Percentiles rank a stretch among this genome's conserved stretches.
These are phyloP conservation scores for Cavia porcellus DNA, from an alignment of 2,113 vertebrate species.

Conservation along the genomic window DNA sequence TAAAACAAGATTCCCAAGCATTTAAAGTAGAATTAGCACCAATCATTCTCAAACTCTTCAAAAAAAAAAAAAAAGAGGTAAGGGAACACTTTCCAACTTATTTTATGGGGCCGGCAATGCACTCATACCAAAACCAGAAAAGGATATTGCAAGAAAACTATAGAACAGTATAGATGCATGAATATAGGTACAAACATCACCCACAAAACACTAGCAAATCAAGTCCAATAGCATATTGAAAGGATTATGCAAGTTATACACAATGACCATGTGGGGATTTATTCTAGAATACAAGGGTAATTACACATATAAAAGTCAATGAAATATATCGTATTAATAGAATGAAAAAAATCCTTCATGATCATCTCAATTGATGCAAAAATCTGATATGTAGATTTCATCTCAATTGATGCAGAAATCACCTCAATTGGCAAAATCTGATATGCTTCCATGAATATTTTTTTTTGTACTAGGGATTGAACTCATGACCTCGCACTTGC, in stretches of 20 bases:
- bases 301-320: background rate
- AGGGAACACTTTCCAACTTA: background rate
- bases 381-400: background rate
- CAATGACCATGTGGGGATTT: background rate
- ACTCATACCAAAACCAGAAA: background rate
- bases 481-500: no score
- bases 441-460: background rate
- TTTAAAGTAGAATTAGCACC: background rate
- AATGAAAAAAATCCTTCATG: background rate
- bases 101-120: background rate
- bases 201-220: background rate
- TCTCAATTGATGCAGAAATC: background rate
- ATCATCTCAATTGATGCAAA: background rate
- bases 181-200: background rate
- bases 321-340: background rate
- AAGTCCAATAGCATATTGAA: background rate
- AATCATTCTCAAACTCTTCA: background rate
- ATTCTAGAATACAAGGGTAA: background rate
- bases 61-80: background rate
- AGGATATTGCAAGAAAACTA: background rate
- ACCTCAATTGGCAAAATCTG: background rate
- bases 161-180: background rate
- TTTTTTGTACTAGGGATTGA: no score
- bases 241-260: background rate
- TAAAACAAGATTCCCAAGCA: background rate